Conservation (phyloP, 2,888 invertebrate species). For the Cryptus armator region DNA sequence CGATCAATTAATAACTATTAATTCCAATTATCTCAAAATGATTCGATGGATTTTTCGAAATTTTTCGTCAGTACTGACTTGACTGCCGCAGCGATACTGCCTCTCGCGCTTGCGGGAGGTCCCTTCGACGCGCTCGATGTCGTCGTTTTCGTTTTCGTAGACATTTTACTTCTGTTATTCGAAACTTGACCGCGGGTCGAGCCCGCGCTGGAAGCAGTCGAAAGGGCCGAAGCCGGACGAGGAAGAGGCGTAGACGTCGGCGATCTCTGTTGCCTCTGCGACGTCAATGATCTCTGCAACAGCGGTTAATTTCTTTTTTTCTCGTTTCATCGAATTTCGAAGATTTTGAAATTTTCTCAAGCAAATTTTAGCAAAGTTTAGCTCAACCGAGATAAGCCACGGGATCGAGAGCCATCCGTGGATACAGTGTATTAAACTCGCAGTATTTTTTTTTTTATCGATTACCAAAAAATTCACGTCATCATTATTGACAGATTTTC, state of each 20-base stretch:
- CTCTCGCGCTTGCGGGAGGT: conserved; percentile 49
- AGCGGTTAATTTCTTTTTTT: conserved; percentile 27
- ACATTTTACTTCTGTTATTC: conserved; percentile 73
- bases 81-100: conserved; percentile 17
- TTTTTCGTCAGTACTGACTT: conserved; percentile 51
- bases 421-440: conserved; percentile 18
- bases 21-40: neutral
- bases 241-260: conserved; percentile 63
- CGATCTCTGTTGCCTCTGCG: conserved; percentile 71
- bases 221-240: conserved; percentile 75
- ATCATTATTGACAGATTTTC: conserved; percentile 33
- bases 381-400: neutral
- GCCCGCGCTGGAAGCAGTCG: conserved; percentile 74
- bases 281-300: conserved; percentile 66
- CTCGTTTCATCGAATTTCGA: neutral
- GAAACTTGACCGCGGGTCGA: conserved; percentile 73
- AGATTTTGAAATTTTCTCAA: neutral
- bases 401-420: conserved; percentile 30
- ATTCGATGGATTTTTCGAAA: conserved; percentile 20
- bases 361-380: neutral
- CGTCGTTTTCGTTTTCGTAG: conserved; percentile 73
- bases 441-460: neutral
- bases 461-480: conserved; percentile 50
- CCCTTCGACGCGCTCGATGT: conserved; percentile 51
- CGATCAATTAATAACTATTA: conserved; percentile 17